Conservation (phyloP, 2,797 vertebrate species). For the Sarcophilus harrisii region DNA sequence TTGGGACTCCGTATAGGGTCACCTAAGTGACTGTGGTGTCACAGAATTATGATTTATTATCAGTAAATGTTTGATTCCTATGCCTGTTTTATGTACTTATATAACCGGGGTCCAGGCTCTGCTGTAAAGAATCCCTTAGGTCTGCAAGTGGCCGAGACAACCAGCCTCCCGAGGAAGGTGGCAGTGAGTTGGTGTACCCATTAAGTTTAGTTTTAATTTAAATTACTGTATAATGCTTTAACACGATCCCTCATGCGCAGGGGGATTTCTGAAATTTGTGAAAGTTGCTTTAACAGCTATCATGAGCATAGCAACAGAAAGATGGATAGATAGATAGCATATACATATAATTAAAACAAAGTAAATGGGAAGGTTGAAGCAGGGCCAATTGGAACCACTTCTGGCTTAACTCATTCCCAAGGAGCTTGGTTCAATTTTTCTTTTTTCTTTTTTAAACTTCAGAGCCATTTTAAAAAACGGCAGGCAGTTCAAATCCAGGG, state of each 20-base stretch:
- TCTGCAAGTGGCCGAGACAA: slow-evolving; percentile 11
- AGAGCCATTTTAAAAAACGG: neutral
- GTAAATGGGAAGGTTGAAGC: slow-evolving; percentile 11
- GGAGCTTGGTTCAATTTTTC: slow-evolving; percentile 30
- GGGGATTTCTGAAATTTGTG: slow-evolving; percentile 31
- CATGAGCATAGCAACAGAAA: neutral
- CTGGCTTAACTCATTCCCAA: neutral
- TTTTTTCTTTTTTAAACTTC: neutral
- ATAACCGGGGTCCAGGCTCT: neutral
- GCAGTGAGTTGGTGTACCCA: neutral
- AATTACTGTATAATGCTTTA: slow-evolving; percentile 7
- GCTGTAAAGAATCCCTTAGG: neutral
- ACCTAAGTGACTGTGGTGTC: no score
- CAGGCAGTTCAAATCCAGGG: neutral
- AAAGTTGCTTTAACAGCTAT: neutral
- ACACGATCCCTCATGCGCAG: slow-evolving; percentile 28
- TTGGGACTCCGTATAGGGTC: no score
- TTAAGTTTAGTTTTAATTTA: neutral
- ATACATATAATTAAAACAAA: no score
- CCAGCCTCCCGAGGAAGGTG: neutral
- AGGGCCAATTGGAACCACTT: slow-evolving; percentile 18
- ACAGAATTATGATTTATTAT: no score
- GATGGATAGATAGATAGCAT: no score
- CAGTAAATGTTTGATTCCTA: no score
- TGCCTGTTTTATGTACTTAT: no score